Percentiles rank a stretch among this genome's conserved stretches.
These are phyloP conservation scores for Tylochromis polylepis DNA, from an alignment of 2,113 vertebrate genomes.

Conservation along the genomic window DNA sequence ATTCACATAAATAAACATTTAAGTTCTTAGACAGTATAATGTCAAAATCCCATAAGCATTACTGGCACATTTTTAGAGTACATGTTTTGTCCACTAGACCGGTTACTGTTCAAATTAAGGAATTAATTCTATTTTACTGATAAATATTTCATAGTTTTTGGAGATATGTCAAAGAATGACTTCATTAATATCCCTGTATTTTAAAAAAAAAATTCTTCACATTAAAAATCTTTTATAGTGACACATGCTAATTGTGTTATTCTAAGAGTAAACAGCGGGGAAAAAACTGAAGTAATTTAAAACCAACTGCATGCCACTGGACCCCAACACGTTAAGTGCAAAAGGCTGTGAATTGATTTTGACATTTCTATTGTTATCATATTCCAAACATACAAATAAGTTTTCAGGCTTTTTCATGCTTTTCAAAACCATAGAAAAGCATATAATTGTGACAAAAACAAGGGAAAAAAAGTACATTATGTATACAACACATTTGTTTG, in stretches of 20 bases:
- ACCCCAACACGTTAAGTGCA: constrained; percentile 58
- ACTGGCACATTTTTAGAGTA: neutral
- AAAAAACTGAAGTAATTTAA: constrained; percentile 6
- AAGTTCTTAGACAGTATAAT: neutral
- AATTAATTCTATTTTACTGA: neutral
- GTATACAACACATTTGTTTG: constrained; percentile 48
- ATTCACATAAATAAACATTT: constrained; percentile 27
- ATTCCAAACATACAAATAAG: constrained; percentile 43
- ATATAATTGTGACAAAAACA: constrained; percentile 54
- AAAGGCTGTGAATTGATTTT: constrained; percentile 39
- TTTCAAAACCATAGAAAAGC: constrained; percentile 70
- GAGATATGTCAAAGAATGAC: constrained; percentile 64
- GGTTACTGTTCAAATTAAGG: neutral
- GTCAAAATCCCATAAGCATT: neutral
- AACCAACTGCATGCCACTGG: constrained; percentile 50
- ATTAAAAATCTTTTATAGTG: neutral
- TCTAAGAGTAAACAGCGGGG: neutral
- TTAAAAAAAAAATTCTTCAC: neutral
- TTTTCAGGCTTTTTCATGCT: constrained; percentile 65
- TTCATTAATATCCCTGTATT: constrained; percentile 56
- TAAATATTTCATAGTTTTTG: neutral
- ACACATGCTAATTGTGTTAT: neutral
- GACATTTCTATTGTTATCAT: constrained; percentile 33
- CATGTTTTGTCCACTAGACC: neutral
- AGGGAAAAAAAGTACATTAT: constrained; percentile 57